phyloP scores from a whole-genome alignment of 2,797 vertebrate species.

The Rhincodon typus region DNA sequence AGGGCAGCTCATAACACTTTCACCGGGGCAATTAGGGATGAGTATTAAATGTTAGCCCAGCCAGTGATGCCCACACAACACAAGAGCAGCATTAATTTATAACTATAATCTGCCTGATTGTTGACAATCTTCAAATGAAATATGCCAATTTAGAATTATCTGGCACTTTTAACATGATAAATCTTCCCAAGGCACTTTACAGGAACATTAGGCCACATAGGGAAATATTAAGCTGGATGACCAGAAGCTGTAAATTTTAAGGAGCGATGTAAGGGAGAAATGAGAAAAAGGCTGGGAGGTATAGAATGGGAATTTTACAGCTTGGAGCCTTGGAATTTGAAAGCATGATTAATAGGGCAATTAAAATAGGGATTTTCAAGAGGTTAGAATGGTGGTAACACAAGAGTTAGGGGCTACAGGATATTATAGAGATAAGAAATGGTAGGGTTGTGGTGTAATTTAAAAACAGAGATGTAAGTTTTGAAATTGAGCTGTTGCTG shows the following conservation, averaged over 20 bases:
- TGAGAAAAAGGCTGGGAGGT: background rate
- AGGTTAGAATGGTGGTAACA: background rate
- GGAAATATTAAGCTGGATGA: background rate
- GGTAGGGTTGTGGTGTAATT: background rate
- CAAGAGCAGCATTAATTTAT: background rate
- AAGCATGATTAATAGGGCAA: background rate
- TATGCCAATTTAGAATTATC: background rate
- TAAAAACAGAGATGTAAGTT: background rate
- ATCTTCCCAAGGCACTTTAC: background rate
- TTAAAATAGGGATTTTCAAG: background rate
- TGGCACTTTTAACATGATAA: background rate
- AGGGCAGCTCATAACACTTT: too few species aligned
- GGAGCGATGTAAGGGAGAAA: background rate
- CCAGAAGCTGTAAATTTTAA: background rate
- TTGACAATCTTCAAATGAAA: background rate
- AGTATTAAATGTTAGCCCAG: too few species aligned
- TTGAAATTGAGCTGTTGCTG: background rate
- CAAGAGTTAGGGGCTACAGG: background rate
- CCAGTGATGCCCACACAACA: too few species aligned
- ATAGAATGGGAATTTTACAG: background rate
- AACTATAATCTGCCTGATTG: background rate
- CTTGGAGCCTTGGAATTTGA: background rate
- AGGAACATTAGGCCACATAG: background rate
- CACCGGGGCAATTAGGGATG: too few species aligned
- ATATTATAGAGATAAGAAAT: background rate